Conservation (phyloP, 2,888 invertebrate species). For the Thereva nobilitata region DNA sequence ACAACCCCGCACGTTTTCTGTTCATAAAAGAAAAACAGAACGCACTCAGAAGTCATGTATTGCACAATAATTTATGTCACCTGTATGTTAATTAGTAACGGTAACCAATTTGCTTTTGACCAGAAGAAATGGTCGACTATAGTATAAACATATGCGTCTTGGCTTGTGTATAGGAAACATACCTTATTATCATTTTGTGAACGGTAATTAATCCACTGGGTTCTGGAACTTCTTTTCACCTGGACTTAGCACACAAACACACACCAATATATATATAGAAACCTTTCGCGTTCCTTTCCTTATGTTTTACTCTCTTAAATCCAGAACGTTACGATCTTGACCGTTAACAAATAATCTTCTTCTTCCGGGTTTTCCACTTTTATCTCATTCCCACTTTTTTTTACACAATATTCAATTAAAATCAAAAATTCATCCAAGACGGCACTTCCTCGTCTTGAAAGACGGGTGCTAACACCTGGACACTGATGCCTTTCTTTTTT, state of each 20-base stretch:
- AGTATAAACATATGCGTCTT: background rate
- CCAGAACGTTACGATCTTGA: conserved; percentile 1
- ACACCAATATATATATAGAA: conserved; percentile 8
- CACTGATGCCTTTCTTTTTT: conserved; percentile 8
- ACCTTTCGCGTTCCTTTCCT: conserved; percentile 21
- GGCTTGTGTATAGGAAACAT: conserved; percentile 2
- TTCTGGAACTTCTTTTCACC: background rate
- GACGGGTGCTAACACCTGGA: background rate
- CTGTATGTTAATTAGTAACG: conserved; percentile 40
- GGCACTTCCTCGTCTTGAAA: conserved; percentile 17
- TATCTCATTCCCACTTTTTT: conserved; percentile 22
- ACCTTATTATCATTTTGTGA: conserved; percentile 38
- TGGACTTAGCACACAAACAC: too few species aligned
- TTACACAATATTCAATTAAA: conserved; percentile 4
- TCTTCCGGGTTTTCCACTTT: conserved; percentile 29
- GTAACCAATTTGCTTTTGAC: conserved; percentile 17
- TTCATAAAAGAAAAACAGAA: background rate
- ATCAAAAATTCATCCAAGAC: conserved; percentile 5
- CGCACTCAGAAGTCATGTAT: background rate
- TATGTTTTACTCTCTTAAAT: conserved; percentile 12
- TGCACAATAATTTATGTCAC: conserved; percentile 38
- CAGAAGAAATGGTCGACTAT: background rate
- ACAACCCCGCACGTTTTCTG: conserved; percentile 5
- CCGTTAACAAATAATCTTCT: conserved; percentile 16
- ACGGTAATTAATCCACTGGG: conserved; percentile 26